Evolutionary conservation across 2,888 invertebrate species (phyloP).

Genomic region (Pecten maximus): DNA sequence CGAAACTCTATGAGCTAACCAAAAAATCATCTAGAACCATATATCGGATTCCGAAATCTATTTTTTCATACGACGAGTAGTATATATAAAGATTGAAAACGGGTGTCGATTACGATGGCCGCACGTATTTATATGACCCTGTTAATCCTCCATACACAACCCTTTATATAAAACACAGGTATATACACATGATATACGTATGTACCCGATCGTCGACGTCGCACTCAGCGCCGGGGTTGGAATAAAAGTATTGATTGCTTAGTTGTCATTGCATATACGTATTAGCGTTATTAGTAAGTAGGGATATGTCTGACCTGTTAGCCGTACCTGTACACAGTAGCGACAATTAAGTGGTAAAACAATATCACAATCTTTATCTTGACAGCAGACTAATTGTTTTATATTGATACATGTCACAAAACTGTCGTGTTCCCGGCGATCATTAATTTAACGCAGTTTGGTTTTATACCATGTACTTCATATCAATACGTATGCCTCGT

Average conservation of each 20-base stretch:
- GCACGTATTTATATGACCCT: neutral
- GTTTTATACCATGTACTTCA: neutral
- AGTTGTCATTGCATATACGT: neutral
- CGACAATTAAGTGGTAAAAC: neutral
- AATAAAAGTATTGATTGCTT: neutral
- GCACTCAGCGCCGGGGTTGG: neutral
- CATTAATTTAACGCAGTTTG: neutral
- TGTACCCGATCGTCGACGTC: slow-evolving; percentile 9
- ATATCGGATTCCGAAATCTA: no score
- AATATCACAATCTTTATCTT: neutral
- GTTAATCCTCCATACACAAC: neutral
- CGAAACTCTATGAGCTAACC: no score
- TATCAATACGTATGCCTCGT: neutral
- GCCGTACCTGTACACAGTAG: neutral
- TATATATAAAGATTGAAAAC: no score
- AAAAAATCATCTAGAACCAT: no score
- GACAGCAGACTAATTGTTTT: neutral
- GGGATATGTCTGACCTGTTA: neutral
- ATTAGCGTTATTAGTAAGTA: neutral
- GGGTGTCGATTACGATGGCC: neutral
- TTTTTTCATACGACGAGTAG: no score
- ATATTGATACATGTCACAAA: neutral
- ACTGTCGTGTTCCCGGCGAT: neutral
- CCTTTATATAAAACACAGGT: neutral
- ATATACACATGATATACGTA: neutral